phyloP scores from a whole-genome alignment of 2,797 vertebrate genomes.

The Ptychadena robeensis region DNA sequence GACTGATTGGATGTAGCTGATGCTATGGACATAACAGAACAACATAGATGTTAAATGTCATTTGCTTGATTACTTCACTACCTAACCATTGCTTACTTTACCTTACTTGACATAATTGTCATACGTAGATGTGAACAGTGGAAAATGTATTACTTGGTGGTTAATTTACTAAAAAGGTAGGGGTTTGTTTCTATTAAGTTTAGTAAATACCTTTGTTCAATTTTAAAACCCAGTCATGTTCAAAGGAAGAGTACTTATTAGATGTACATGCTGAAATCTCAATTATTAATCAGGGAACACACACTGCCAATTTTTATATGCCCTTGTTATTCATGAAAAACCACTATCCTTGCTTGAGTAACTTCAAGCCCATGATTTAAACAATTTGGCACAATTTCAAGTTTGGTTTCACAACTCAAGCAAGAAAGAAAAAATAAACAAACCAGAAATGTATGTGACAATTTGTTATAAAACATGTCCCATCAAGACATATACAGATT shows the following conservation, averaged over 20 bases:
- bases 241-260: background rate
- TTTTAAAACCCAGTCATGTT: background rate
- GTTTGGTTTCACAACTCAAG: constrained; percentile 52
- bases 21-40: background rate
- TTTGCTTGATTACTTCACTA: too few species aligned
- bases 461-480: constrained; percentile 47
- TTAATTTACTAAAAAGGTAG: background rate
- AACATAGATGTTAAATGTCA: background rate
- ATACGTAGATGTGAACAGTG: too few species aligned
- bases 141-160: background rate
- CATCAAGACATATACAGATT: constrained; percentile 49
- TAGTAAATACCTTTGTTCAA: background rate
- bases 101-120: background rate
- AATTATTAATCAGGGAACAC: background rate
- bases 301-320: background rate
- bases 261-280: background rate
- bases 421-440: constrained; percentile 61
- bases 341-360: background rate
- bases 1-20: background rate
- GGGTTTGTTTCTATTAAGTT: too few species aligned
- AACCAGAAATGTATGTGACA: constrained; percentile 60
- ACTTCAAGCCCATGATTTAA: constrained; percentile 21
- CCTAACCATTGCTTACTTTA: too few species aligned
- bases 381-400: constrained; percentile 24
- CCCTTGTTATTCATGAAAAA: background rate